phyloP scores from a whole-genome alignment of 2,113 vertebrate species.

The Choloepus hoffmanni region DNA sequence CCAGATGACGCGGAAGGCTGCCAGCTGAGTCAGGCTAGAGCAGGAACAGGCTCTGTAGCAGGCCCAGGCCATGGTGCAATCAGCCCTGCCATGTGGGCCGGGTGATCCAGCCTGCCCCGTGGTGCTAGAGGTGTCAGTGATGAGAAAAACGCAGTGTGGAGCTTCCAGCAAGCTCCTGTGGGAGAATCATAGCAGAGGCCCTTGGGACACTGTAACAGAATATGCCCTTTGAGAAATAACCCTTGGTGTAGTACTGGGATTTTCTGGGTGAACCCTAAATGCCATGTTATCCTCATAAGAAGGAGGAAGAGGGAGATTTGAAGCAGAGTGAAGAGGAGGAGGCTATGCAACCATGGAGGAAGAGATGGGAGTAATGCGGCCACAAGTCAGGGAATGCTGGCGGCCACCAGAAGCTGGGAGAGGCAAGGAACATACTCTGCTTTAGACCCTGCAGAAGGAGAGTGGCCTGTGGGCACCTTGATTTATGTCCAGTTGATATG shows the following conservation, averaged over 20 bases:
- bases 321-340: neutral
- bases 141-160: neutral
- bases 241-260: neutral
- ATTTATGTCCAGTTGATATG: neutral
- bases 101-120: too few relatives aligned
- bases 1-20: neutral
- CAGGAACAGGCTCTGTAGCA: neutral
- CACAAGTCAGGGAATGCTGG: neutral
- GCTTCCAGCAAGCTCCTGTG: too few relatives aligned
- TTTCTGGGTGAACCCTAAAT: neutral
- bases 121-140: neutral
- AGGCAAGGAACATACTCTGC: neutral
- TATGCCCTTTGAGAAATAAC: neutral
- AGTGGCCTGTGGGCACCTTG: neutral
- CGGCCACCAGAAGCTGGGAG: neutral
- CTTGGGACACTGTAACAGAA: too few relatives aligned
- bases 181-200: too few relatives aligned
- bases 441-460: neutral
- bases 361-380: neutral
- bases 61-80: neutral
- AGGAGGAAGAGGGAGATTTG: neutral
- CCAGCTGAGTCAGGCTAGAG: neutral
- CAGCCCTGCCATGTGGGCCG: neutral
- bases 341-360: too few relatives aligned
- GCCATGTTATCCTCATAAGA: neutral